Conservation (phyloP, 30 jellyfish, hydroid and myxozoan genomes). For the Haliclystus octoradiatus region DNA sequence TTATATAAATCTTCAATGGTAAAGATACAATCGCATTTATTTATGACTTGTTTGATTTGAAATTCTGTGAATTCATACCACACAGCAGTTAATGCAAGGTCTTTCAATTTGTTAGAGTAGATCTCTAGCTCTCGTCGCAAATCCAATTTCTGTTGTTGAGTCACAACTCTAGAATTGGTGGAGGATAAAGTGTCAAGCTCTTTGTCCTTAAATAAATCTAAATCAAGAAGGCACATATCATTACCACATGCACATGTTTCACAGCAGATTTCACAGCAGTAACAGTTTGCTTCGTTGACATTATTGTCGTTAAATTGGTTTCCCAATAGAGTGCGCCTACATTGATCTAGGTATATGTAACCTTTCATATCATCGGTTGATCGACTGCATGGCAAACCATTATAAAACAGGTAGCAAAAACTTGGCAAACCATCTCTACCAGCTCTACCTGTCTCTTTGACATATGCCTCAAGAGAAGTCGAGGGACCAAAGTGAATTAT, state of each 20-base stretch:
- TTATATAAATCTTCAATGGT: slow-evolving; percentile 3
- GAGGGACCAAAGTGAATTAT: slow-evolving; percentile 44
- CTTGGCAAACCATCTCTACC: slow-evolving; percentile 31
- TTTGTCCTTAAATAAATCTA: too few species aligned
- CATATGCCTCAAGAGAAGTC: slow-evolving; percentile 10
- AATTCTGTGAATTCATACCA: slow-evolving; percentile 1
- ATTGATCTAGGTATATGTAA: slow-evolving; percentile 1
- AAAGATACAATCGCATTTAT: slow-evolving; percentile 1
- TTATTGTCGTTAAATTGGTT: too few species aligned
- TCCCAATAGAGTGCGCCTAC: slow-evolving; percentile 9
- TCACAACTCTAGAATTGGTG: not conserved
- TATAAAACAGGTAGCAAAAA: slow-evolving; percentile 11
- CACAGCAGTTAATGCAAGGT: not conserved
- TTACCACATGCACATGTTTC: not conserved
- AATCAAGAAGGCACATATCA: not conserved
- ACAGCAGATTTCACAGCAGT: not conserved
- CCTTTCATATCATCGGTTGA: slow-evolving; percentile 17
- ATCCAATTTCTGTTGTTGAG: not conserved
- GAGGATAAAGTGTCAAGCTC: not conserved
- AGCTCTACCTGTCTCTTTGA: slow-evolving; percentile 40
- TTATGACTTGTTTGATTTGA: slow-evolving; percentile 2
- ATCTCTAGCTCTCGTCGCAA: not conserved
- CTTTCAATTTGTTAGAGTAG: not conserved
- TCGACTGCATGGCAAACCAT: slow-evolving; percentile 15
- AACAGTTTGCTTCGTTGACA: too few species aligned